Conservation (phyloP, 1,140 invertebrate species). For the Popillia japonica region DNA sequence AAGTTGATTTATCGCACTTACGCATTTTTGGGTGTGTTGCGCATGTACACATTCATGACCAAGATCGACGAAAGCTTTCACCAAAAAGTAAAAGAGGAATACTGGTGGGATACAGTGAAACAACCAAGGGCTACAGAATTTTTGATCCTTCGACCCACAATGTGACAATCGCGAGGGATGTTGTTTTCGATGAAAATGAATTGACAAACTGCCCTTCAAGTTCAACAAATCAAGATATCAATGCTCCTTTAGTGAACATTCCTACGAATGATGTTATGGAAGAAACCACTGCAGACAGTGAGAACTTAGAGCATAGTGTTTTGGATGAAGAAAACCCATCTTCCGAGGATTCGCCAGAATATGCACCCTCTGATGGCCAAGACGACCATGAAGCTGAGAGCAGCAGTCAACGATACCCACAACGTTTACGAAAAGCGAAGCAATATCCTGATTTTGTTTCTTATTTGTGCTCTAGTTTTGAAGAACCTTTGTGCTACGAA, state of each 20-base stretch:
- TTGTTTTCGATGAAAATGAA: constrained; percentile 36
- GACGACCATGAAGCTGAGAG: neutral
- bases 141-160: constrained; percentile 37
- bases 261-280: neutral
- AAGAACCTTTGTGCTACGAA: constrained; percentile 25
- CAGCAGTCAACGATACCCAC: neutral
- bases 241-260: neutral
- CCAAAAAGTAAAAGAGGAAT: constrained; percentile 52
- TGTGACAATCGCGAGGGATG: constrained; percentile 34
- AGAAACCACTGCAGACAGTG: neutral
- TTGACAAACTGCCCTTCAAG: neutral
- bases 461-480: constrained; percentile 1
- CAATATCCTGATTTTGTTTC: neutral
- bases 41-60: constrained; percentile 47
- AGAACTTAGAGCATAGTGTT: neutral
- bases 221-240: neutral
- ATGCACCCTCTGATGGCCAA: neutral
- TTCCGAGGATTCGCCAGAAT: constrained; percentile 10
- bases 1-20: constrained; percentile 48
- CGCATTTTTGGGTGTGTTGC: constrained; percentile 53
- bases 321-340: neutral
- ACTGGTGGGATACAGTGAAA: constrained; percentile 52
- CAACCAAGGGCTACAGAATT: constrained; percentile 52
- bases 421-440: neutral
- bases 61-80: constrained; percentile 54